Base-by-base conservation (phyloP, 2,797 vertebrate genomes). In the Argya squamiceps region DNA sequence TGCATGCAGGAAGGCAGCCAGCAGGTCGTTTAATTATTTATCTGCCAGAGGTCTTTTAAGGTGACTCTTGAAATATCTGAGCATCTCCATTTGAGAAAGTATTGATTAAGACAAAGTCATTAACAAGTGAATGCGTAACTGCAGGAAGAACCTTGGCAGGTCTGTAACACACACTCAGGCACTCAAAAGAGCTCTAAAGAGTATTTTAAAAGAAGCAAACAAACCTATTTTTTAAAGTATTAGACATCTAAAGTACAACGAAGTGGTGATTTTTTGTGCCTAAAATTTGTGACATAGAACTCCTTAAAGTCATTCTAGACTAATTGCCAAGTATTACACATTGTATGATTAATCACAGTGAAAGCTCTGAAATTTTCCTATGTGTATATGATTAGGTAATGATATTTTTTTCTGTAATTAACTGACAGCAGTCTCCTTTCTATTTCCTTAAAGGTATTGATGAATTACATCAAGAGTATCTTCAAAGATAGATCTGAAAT, bases 71-170 rank as follows among this genome's bases (percentile, higher is more conserved):
- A 87, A 81, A 87, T 94, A 96, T 60, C 80, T 63, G 69, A 86
- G 55, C 12, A 13, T 74, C 69, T 93, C 70, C 63, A 94, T 94
- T 82, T 93, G 84, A 95, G 73, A 85, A 93, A 80, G 59, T 96
- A 96, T 95, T 91, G 96, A 97, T 97, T 93, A 95, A 91, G 83
- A 93, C 80, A 50, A 95, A 96, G 89, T 94, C 83, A 94, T 89
- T 92, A 93, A 93, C 68, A 91, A 96, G 84, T 39, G 30, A 92
- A 96, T 21, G 43, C 58, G 74, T 65, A 93, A 82, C 84, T 83
- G 87, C 82, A 91, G 50, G 64, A 95, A 79, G n/a, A 92, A 49
- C 34, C 34, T 89, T 88, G 71, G 73, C 88, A 87, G 74, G 52
- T 43, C 50, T 59, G 30, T 62, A 81, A 84, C 69, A 27, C 41